Percentiles rank a stretch among this genome's conserved stretches.
These are phyloP conservation scores for Tenrec ecaudatus DNA, from an alignment of 2,113 vertebrate genomes.

Conservation along the genomic window DNA sequence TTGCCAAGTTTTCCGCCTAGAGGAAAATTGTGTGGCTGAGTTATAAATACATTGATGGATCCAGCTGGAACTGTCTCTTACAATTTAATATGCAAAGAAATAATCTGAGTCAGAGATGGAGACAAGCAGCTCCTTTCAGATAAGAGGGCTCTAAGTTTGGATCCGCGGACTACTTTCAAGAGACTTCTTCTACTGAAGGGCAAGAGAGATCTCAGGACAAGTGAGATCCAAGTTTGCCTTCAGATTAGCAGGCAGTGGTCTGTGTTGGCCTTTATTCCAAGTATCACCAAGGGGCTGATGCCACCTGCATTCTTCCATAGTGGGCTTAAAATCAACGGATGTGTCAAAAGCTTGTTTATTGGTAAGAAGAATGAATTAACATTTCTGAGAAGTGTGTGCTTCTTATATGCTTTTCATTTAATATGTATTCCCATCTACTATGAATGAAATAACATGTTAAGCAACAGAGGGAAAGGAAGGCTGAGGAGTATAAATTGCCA, in stretches of 20 bases:
- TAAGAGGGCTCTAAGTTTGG: conserved; percentile 73
- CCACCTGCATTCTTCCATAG: background rate
- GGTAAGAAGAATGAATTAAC: conserved; percentile 18
- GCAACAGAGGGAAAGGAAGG: background rate
- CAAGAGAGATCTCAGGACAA: conserved; percentile 66
- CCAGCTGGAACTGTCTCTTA: conserved; percentile 81
- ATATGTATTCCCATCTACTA: background rate
- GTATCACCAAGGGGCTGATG: background rate
- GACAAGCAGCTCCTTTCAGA: conserved; percentile 71
- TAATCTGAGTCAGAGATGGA: conserved; percentile 76
- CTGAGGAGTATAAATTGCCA: background rate
- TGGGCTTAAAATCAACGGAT: conserved; percentile 10
- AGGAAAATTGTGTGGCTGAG: conserved; percentile 83
- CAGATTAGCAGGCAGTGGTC: background rate
- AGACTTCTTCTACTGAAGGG: conserved; percentile 58
- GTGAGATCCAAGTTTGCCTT: conserved; percentile 64
- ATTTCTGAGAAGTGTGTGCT: background rate
- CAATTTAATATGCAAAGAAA: conserved; percentile 86
- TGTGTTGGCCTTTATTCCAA: background rate
- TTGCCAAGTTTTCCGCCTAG: conserved; percentile 79
- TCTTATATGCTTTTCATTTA: conserved; percentile 37
- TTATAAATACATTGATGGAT: conserved; percentile 86
- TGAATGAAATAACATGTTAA: background rate
- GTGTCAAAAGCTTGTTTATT: background rate
- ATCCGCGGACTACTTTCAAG: conserved; percentile 62